These are phyloP conservation scores for Eumaeus atala DNA, from an alignment of 1,140 invertebrate species.

Conservation along the genomic window DNA sequence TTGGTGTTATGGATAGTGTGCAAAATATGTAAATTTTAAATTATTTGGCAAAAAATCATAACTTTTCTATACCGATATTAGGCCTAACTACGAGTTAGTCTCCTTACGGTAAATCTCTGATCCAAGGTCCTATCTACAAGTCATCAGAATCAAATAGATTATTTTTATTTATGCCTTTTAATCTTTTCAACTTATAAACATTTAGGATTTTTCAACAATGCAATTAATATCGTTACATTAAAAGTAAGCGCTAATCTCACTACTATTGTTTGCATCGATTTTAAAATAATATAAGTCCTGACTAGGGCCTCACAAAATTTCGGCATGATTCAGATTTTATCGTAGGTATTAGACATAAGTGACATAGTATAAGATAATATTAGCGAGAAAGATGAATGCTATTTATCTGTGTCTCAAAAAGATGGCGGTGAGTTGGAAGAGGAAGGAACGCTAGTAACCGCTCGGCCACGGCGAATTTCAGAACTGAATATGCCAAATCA, in stretches of 20 bases:
- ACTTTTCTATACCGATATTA: too few species aligned
- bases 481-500: slow-evolving; percentile 91
- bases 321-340: slow-evolving; percentile 19
- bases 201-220: background rate
- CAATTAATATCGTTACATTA: slow-evolving; percentile 4
- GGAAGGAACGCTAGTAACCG: slow-evolving; percentile 79
- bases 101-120: background rate
- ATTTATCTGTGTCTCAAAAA: slow-evolving; percentile 56
- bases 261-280: background rate
- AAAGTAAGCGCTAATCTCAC: background rate
- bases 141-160: slow-evolving; percentile 30
- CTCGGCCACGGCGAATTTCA: slow-evolving; percentile 91
- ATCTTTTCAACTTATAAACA: slow-evolving; percentile 5
- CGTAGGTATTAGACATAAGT: slow-evolving; percentile 10
- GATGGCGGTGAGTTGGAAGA: slow-evolving; percentile 74
- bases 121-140: slow-evolving; percentile 4
- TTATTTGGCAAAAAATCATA: too few species aligned
- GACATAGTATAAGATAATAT: slow-evolving; percentile 17
- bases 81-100: too few species aligned
- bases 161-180: slow-evolving; percentile 8
- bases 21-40: too few species aligned
- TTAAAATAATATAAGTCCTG: slow-evolving; percentile 1
- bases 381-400: slow-evolving; percentile 20
- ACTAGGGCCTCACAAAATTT: slow-evolving; percentile 8
- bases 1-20: too few species aligned